A percentile compares a stretch with the other conserved stretches of the same genome.
Conservation (phyloP, 2,888 invertebrate species). For the Chirona hameri region DNA sequence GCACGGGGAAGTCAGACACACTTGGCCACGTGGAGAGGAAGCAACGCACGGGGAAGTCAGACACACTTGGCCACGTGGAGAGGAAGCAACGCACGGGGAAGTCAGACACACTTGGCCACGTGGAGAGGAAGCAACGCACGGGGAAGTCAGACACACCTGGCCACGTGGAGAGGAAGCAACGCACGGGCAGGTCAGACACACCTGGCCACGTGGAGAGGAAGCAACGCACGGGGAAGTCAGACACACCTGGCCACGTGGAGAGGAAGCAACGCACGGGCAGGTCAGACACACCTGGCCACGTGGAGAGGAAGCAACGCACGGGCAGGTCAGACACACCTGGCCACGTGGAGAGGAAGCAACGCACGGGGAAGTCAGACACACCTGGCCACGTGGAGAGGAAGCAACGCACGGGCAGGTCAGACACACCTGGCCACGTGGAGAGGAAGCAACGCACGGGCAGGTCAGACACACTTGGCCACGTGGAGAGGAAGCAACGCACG, state of each 20-base stretch:
- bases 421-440: conserved; percentile 39
- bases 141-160: conserved; percentile 40
- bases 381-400: neutral
- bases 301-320: neutral
- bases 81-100: neutral
- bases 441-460: neutral
- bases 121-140: neutral
- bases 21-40: neutral
- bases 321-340: conserved; percentile 40
- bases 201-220: neutral
- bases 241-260: conserved; percentile 39
- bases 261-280: neutral
- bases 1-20: conserved; percentile 40
- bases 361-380: conserved; percentile 40
- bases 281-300: conserved; percentile 40
- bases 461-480: conserved; percentile 40
- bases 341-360: neutral
- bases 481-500: neutral
- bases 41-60: conserved; percentile 13
- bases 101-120: conserved; percentile 40
- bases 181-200: conserved; percentile 40
- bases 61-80: conserved; percentile 39
- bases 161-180: neutral
- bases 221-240: conserved; percentile 13
- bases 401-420: conserved; percentile 24